A percentile compares a stretch with the other conserved stretches of the same genome.
phyloP scores from a whole-genome alignment of 2,797 vertebrate genomes.

The Cercopithecus mitis region DNA sequence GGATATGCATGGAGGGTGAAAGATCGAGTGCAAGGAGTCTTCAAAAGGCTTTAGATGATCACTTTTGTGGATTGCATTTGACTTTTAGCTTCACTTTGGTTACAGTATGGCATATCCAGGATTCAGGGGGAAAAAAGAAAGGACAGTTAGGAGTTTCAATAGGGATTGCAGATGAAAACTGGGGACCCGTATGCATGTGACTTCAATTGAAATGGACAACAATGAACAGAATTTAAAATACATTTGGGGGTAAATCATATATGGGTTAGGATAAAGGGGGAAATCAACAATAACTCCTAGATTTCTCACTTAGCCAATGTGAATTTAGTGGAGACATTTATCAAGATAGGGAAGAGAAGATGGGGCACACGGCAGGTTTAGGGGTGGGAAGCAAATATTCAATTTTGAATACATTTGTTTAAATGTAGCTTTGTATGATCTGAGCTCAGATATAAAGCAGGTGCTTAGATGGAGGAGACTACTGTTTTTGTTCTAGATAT shows the following conservation, averaged over 20 bases:
- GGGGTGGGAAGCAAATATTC: neutral
- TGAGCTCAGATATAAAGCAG: neutral
- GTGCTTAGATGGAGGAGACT: neutral
- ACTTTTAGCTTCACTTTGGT: neutral
- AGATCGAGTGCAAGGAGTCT: neutral
- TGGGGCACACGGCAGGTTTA: neutral
- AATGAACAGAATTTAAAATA: neutral
- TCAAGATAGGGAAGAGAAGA: neutral
- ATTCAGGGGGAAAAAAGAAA: neutral
- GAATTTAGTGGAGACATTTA: neutral
- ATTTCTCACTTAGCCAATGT: neutral
- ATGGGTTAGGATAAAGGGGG: neutral
- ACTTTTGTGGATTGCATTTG: neutral
- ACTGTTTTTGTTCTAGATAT: neutral
- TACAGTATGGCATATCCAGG: neutral
- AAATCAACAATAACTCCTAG: no score
- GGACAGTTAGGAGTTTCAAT: no score
- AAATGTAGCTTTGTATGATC: neutral
- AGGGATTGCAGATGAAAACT: neutral
- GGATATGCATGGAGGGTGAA: neutral
- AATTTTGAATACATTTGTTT: neutral
- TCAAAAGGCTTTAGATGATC: neutral
- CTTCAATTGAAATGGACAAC: neutral
- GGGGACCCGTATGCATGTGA: rapidly evolving
- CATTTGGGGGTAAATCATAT: neutral